These are phyloP conservation scores for Coranthus polyacanthus DNA, from an alignment of 2,797 vertebrate species.

Conservation along the genomic window DNA sequence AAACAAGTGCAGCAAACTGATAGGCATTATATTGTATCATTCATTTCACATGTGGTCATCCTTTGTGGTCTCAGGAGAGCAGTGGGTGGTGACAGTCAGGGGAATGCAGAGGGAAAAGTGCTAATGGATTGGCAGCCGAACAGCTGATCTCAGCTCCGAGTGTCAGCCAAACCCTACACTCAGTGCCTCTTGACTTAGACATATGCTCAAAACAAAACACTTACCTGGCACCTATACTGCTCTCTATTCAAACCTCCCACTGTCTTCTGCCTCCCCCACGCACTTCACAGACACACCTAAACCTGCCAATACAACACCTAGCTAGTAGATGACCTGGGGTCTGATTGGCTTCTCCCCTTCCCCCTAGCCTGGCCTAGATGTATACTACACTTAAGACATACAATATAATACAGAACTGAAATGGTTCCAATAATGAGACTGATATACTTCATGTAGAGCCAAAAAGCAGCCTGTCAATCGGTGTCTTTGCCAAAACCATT, in stretches of 20 bases:
- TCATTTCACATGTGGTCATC: conserved; percentile 31
- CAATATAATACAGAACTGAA: neutral
- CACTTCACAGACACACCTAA: conserved; percentile 34
- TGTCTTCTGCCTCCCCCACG: conserved; percentile 14
- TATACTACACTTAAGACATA: neutral
- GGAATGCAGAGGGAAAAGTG: conserved; percentile 52
- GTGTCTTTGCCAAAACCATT: too few relatives aligned
- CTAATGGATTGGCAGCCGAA: conserved; percentile 67
- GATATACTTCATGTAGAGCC: too few relatives aligned
- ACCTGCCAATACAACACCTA: conserved; percentile 51
- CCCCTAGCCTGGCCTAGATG: neutral
- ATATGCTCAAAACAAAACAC: conserved; percentile 74
- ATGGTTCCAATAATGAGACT: too few relatives aligned
- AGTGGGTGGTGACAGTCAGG: conserved; percentile 42
- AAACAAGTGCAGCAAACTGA: neutral
- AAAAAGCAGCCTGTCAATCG: too few relatives aligned
- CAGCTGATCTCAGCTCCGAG: conserved; percentile 73
- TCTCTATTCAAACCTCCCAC: conserved; percentile 41
- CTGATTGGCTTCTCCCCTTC: conserved; percentile 9
- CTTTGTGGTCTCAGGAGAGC: conserved; percentile 25
- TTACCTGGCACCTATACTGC: conserved; percentile 45
- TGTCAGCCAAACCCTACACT: conserved; percentile 46
- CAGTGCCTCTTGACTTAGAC: conserved; percentile 63
- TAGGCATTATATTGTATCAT: conserved; percentile 24
- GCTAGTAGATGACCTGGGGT: conserved; percentile 36